Conservation (phyloP, 2,113 vertebrate genomes). For the Hymenochirus boettgeri region DNA sequence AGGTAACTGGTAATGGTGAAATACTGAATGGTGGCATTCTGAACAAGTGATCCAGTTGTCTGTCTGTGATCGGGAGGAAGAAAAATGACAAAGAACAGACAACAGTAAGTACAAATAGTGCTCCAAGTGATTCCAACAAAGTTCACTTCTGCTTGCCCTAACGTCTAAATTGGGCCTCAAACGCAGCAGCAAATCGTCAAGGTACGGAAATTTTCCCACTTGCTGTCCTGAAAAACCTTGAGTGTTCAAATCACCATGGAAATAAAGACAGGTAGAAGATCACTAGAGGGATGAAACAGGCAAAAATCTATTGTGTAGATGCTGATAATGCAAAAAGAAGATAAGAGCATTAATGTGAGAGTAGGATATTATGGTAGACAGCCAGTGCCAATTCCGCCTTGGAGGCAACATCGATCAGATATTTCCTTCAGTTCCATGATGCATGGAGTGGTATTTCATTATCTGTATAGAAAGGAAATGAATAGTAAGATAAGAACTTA, state of each 20-base stretch:
- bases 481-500: no score
- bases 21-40: conserved; percentile 79
- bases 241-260: conserved; percentile 97
- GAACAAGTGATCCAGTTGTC: conserved; percentile 91
- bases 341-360: conserved; percentile 93
- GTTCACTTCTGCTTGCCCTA: conserved; percentile 91
- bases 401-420: conserved; percentile 91
- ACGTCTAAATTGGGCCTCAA: conserved; percentile 90
- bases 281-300: conserved; percentile 85
- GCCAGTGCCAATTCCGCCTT: conserved; percentile 96
- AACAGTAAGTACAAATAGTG: conserved; percentile 88
- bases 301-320: conserved; percentile 94
- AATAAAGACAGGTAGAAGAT: conserved; percentile 93
- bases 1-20: conserved; percentile 88
- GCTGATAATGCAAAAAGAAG: conserved; percentile 97
- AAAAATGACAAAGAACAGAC: conserved; percentile 88
- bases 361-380: conserved; percentile 87
- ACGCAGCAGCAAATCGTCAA: conserved; percentile 85
- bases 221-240: conserved; percentile 93
- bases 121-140: conserved; percentile 95
- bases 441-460: conserved; percentile 84
- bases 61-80: conserved; percentile 88
- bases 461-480: conserved; percentile 65
- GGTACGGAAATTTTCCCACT: conserved; percentile 89
- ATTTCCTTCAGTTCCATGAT: conserved; percentile 93